A percentile compares a stretch with the other conserved stretches of the same genome.
Evolutionary conservation across 1,140 invertebrate genomes (phyloP).

Genomic region (Drosophila quadrilineata): DNA sequence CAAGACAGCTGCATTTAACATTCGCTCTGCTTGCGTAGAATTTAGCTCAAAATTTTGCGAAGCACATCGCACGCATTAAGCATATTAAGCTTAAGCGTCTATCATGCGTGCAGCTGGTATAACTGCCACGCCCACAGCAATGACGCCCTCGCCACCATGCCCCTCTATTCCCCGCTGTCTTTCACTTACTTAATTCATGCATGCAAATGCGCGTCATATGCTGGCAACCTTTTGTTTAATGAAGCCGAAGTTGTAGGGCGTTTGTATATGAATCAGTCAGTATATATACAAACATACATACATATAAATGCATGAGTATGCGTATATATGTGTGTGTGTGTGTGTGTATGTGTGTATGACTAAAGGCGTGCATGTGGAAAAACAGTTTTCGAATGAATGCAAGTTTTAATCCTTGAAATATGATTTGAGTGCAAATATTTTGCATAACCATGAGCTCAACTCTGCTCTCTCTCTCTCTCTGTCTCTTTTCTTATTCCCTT

Average conservation of each 20-base stretch:
- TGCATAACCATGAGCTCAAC: constrained; percentile 74
- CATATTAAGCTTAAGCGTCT: constrained; percentile 49
- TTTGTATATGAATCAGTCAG: constrained; percentile 1
- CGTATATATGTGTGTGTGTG: not conserved
- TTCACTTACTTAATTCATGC: constrained; percentile 18
- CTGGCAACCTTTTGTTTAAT: constrained; percentile 65
- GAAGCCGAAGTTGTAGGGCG: constrained; percentile 63
- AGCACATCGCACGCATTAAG: constrained; percentile 40
- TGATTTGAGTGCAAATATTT: constrained; percentile 80
- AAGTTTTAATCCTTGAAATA: constrained; percentile 80
- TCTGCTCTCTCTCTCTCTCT: no score
- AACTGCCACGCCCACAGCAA: constrained; percentile 14
- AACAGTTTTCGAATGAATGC: constrained; percentile 77
- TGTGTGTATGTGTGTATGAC: constrained; percentile 9
- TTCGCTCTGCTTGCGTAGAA: no score
- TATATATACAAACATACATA: not conserved
- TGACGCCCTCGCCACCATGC: not conserved
- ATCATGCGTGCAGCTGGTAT: constrained; percentile 18
- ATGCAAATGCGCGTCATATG: constrained; percentile 46
- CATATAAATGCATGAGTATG: not conserved
- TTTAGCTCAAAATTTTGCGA: constrained; percentile 36
- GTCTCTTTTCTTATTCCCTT: no score
- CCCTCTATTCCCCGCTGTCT: not conserved
- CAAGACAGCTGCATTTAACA: constrained; percentile 25
- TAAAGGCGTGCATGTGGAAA: constrained; percentile 68